Percentiles rank a stretch among this genome's conserved stretches.
phyloP scores from a whole-genome alignment of 1,140 invertebrate species.

The Ooceraea biroi region DNA sequence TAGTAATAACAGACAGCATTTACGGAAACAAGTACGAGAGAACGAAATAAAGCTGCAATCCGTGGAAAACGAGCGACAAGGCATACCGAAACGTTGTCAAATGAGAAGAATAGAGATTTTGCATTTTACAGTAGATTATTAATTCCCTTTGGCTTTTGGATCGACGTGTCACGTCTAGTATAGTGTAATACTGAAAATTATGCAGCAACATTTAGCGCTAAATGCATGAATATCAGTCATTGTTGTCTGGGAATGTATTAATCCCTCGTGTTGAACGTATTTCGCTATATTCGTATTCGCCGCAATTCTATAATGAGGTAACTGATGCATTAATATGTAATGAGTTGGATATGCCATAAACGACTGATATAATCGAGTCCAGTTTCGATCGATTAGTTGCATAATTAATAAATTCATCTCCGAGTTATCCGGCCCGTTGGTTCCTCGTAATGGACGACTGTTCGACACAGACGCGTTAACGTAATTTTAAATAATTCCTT shows the following conservation, averaged over 20 bases:
- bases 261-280: conserved; percentile 19
- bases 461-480: not conserved
- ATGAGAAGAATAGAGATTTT: not conserved
- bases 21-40: not conserved
- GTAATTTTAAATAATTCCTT: not conserved
- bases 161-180: not conserved
- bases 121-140: not conserved
- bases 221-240: not conserved
- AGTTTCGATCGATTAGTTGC: conserved; percentile 35
- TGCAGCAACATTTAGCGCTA: not conserved
- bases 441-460: not conserved
- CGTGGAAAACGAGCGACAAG: not conserved
- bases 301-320: conserved; percentile 23
- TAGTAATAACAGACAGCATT: not conserved
- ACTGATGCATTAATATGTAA: conserved; percentile 43
- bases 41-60: not conserved
- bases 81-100: not conserved
- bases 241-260: conserved; percentile 14
- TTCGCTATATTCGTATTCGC: not conserved
- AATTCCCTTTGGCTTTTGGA: conserved; percentile 3
- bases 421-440: not conserved
- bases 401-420: conserved; percentile 51
- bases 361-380: conserved; percentile 47
- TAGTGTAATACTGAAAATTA: not conserved
- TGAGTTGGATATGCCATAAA: conserved; percentile 22